Percentiles rank a stretch among this genome's conserved stretches.
These are phyloP conservation scores for Anticlea derivata DNA, from an alignment of 2,888 invertebrate genomes.

Conservation along the genomic window DNA sequence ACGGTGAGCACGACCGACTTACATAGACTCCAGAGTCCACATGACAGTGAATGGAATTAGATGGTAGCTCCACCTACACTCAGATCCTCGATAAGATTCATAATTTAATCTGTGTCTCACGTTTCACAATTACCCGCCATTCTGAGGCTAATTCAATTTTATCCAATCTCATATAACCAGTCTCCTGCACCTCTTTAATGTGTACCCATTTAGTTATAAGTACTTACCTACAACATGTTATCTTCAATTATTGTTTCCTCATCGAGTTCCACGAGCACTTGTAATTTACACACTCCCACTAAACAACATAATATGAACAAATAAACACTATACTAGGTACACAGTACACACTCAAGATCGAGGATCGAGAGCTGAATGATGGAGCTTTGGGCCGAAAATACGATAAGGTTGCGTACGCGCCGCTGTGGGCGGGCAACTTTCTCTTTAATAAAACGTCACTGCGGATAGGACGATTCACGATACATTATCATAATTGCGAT, in stretches of 20 bases:
- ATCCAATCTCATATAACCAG: slow-evolving; percentile 2
- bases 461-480: slow-evolving; percentile 32
- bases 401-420: slow-evolving; percentile 46
- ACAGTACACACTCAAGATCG: slow-evolving; percentile 32
- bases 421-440: slow-evolving; percentile 74
- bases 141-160: slow-evolving; percentile 28
- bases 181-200: slow-evolving; percentile 1
- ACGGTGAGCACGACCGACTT: slow-evolving; percentile 69
- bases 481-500: slow-evolving; percentile 30
- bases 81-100: slow-evolving; percentile 53
- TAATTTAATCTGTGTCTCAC: slow-evolving; percentile 49
- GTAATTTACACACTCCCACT: slow-evolving; percentile 39
- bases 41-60: slow-evolving; percentile 49
- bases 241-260: slow-evolving; percentile 38
- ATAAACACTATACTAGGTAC: slow-evolving; percentile 29
- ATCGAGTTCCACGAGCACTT: slow-evolving; percentile 35
- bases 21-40: slow-evolving; percentile 46
- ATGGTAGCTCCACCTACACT: slow-evolving; percentile 46
- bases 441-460: slow-evolving; percentile 54
- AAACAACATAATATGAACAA: slow-evolving; percentile 28
- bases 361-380: slow-evolving; percentile 36
- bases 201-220: slow-evolving; percentile 28
- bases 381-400: slow-evolving; percentile 37
- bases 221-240: too few relatives aligned
- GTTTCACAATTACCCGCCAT: slow-evolving; percentile 35